Conservation (phyloP, 2,113 vertebrate species). For the Hyperopisus bebe region DNA sequence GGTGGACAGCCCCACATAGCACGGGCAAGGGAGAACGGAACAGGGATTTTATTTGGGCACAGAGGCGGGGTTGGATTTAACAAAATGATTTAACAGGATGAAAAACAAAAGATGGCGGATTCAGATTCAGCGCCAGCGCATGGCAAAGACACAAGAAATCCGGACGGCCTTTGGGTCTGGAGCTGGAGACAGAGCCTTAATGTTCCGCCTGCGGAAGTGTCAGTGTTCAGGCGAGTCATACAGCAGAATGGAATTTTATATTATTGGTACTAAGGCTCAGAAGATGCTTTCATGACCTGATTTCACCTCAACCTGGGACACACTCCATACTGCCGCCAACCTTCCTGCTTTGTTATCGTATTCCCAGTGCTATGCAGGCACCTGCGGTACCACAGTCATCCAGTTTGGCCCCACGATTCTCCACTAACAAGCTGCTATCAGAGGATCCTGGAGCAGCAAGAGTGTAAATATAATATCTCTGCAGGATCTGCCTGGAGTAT, state of each 20-base stretch:
- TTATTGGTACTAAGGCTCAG: background rate
- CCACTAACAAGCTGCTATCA: conserved; percentile 1
- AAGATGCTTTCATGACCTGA: background rate
- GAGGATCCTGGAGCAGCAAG: background rate
- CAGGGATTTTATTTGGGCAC: background rate
- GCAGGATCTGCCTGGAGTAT: background rate
- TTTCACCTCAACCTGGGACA: background rate
- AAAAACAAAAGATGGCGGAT: background rate
- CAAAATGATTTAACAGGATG: background rate
- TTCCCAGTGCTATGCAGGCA: background rate
- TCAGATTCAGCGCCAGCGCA: background rate
- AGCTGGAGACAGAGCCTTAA: background rate
- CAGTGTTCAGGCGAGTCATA: background rate
- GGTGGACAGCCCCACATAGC: background rate
- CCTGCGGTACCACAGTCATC: background rate
- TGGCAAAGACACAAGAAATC: background rate
- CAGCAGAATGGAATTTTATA: background rate
- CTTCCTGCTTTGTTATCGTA: background rate
- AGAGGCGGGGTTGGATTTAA: background rate
- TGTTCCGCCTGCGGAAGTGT: background rate
- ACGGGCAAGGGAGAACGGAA: background rate
- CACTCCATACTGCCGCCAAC: background rate
- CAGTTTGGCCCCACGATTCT: background rate
- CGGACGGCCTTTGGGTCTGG: background rate
- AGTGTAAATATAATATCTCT: background rate